A percentile compares a stretch with the other conserved stretches of the same genome.
phyloP scores from a whole-genome alignment of 1,140 invertebrate genomes.

The Eumeta japonica region DNA sequence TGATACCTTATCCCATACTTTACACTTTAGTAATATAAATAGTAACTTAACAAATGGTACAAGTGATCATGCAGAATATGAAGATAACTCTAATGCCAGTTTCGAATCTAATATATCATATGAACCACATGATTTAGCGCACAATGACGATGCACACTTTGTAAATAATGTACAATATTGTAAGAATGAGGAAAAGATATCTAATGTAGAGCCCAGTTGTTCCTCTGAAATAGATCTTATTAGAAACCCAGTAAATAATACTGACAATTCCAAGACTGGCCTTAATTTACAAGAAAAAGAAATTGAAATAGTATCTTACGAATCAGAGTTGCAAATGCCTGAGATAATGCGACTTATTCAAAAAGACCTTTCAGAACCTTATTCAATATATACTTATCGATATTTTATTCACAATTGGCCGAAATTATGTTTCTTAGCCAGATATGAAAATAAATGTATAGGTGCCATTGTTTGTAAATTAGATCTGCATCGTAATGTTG shows the following conservation, averaged over 20 bases:
- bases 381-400: slow-evolving; percentile 99
- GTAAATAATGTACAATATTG: slow-evolving; percentile 51
- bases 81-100: slow-evolving; percentile 19
- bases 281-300: slow-evolving; percentile 17
- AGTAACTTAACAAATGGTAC: slow-evolving; percentile 49
- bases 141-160: slow-evolving; percentile 26
- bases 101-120: slow-evolving; percentile 18
- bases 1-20: slow-evolving; percentile 40
- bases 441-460: slow-evolving; percentile 82
- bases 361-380: slow-evolving; percentile 98
- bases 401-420: slow-evolving; percentile 99
- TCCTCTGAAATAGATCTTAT: not conserved
- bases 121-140: slow-evolving; percentile 21
- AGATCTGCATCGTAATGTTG: slow-evolving; percentile 90
- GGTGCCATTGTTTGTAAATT: slow-evolving; percentile 98
- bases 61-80: slow-evolving; percentile 39
- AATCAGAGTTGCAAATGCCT: slow-evolving; percentile 56
- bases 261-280: no score
- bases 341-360: slow-evolving; percentile 97
- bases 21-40: slow-evolving; percentile 45
- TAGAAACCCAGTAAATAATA: no score
- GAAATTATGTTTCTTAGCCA: slow-evolving; percentile 94
- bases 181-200: no score
- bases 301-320: slow-evolving; percentile 51
- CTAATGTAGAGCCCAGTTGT: not conserved